These are phyloP conservation scores for Papilio glaucus DNA, from an alignment of 1,140 invertebrate species.

Conservation along the genomic window DNA sequence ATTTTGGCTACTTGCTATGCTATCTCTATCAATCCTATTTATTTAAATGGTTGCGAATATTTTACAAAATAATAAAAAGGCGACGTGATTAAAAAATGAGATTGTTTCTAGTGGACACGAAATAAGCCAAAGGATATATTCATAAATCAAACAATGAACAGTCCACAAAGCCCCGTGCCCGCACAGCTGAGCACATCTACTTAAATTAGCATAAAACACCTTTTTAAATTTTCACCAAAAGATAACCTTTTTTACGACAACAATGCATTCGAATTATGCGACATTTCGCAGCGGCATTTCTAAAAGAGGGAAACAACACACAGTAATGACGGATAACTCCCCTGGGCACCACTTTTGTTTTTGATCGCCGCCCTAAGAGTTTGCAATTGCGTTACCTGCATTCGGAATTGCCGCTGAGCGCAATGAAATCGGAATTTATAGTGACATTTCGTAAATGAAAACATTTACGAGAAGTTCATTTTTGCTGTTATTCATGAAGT, in stretches of 20 bases:
- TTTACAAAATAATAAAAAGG: neutral
- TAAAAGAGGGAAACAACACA: neutral
- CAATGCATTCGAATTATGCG: conserved; percentile 32
- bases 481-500: conserved; percentile 10
- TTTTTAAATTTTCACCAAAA: conserved; percentile 11
- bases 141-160: conserved; percentile 10
- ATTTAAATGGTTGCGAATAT: neutral
- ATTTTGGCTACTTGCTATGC: too few relatives aligned
- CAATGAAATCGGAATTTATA: conserved; percentile 28
- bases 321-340: conserved; percentile 31
- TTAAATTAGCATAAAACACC: conserved; percentile 30
- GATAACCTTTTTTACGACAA: conserved; percentile 29
- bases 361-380: conserved; percentile 31
- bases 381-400: conserved; percentile 21
- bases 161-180: neutral
- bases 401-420: conserved; percentile 8
- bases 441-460: conserved; percentile 30
- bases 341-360: conserved; percentile 24
- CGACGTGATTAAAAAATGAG: neutral
- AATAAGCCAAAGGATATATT: neutral
- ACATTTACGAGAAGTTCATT: conserved; percentile 27
- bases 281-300: conserved; percentile 13
- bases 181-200: conserved; percentile 6
- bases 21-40: neutral
- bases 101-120: conserved; percentile 2